Base-by-base conservation (phyloP, 2,888 invertebrate species). In the Resseliella maxima region DNA sequence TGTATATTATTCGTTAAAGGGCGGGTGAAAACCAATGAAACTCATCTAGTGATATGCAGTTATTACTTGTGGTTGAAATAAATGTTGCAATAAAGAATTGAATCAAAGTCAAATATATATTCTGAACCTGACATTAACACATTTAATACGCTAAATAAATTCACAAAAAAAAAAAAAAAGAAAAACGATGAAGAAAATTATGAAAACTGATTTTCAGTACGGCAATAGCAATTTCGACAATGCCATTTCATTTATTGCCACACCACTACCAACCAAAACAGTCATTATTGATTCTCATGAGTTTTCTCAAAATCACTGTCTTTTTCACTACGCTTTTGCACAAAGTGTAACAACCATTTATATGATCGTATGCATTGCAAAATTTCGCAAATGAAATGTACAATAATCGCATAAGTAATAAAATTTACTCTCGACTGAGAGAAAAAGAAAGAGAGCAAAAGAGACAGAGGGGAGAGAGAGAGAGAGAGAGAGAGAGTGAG, bases 111-210 rank as follows among this genome's bases (percentile, higher is more conserved):
- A 59, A 59, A 59, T 59, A 59, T 50, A 15, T 59, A 24, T 59
- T n/a, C 27, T 59, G 59, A 59, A 59, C 59, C 59, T 59, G 59
- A 59, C 59, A 59, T 59, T 59, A 59, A 24, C 59, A 59, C 59
- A 59, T 24, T 59, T 59, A 59, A 59, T 59, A 24, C 12, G 59
- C 59, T 24, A 24, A 24, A 59, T 59, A 59, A 59, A 59, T 59
- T 59, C 24, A n/a, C n/a, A 59, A 27, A 59, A 59, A 6, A 59
- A 59, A 27, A 59, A 59, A 6, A 18, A 50, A 59, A 50, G 18
- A 2, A 12, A 24, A 24, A 59, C 12, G 1, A 27, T 59, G 27
- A 27, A 59, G 24, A 59, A 12, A 41, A 41, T 41, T 41, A 8
- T 12, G 41, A 8, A 45, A 50, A 3, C n/a, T 21, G n/a, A 50